Percentiles rank a stretch among this genome's conserved stretches.
Evolutionary conservation across 2,797 vertebrate species (phyloP).

Genomic region (Nyctibius grandis): DNA sequence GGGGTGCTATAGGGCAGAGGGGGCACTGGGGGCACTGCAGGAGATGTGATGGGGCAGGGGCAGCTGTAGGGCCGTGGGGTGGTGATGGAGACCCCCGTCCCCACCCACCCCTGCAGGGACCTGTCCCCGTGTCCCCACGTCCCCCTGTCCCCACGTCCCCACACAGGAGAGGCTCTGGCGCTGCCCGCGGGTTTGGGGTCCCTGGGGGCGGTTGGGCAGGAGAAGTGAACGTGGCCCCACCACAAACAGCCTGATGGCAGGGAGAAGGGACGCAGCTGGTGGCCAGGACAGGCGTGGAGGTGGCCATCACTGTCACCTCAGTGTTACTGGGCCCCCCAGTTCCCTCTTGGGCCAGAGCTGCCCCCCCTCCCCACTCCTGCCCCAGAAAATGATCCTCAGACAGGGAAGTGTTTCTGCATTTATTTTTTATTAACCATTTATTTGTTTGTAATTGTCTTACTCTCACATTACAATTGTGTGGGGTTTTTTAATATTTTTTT

Average conservation of each 20-base stretch:
- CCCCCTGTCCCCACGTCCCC: background rate
- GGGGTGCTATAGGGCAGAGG: background rate
- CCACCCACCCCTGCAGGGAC: background rate
- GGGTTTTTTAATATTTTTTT: background rate
- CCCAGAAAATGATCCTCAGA: background rate
- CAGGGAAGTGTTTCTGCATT: background rate
- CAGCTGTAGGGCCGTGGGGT: background rate
- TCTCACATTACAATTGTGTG: slow-evolving; percentile 57
- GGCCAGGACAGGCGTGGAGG: background rate
- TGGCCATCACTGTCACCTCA: fast-evolving
- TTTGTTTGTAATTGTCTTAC: slow-evolving; percentile 43
- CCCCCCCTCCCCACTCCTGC: no score
- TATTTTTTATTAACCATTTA: slow-evolving; percentile 72
- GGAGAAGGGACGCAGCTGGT: background rate
- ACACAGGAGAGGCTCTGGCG: background rate
- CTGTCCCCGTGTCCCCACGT: no score
- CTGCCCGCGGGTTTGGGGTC: background rate
- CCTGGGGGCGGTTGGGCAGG: background rate
- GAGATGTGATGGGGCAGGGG: background rate
- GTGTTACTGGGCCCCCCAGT: background rate
- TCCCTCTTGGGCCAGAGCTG: no score
- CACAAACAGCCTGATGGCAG: fast-evolving
- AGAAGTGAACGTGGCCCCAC: background rate
- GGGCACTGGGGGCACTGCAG: no score
- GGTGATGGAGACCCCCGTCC: background rate